phyloP scores from a whole-genome alignment of 2,113 vertebrate species.

The Myodes glareolus region DNA sequence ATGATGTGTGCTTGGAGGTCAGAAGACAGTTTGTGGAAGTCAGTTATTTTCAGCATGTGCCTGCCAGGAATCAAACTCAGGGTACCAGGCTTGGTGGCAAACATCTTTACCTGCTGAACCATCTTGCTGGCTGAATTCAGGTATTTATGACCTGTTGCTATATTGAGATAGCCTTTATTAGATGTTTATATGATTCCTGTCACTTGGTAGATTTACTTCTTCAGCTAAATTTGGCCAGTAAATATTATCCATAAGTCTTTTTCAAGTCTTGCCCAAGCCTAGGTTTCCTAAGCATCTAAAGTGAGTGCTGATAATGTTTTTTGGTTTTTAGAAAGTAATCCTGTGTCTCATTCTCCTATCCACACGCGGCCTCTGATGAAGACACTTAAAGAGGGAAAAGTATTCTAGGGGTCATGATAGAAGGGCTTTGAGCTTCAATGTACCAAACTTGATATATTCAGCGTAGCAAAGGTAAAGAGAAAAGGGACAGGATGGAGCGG shows the following conservation, averaged over 20 bases:
- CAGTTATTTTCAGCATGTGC: not conserved
- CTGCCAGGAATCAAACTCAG: not conserved
- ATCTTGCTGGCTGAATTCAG: not conserved
- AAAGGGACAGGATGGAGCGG: not conserved
- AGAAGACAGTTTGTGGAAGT: not conserved
- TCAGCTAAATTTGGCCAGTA: not conserved
- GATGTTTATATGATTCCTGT: not conserved
- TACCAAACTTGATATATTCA: not conserved
- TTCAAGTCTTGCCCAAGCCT: not conserved
- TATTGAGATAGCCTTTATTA: not conserved
- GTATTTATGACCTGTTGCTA: not conserved
- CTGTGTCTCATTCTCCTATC: not conserved
- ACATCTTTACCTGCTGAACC: not conserved
- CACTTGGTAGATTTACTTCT: not conserved
- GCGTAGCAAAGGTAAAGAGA: not conserved
- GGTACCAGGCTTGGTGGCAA: not conserved
- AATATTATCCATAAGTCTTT: not conserved
- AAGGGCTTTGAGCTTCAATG: conserved; percentile 13
- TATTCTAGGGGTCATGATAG: not conserved
- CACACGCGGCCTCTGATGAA: not conserved
- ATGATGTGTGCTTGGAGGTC: not conserved
- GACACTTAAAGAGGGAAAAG: not conserved
- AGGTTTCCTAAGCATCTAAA: not conserved
- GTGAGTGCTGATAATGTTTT: not conserved
- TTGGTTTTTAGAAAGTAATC: not conserved